Base-by-base conservation (phyloP, 2,113 vertebrate species). In the Tamias sibiricus region DNA sequence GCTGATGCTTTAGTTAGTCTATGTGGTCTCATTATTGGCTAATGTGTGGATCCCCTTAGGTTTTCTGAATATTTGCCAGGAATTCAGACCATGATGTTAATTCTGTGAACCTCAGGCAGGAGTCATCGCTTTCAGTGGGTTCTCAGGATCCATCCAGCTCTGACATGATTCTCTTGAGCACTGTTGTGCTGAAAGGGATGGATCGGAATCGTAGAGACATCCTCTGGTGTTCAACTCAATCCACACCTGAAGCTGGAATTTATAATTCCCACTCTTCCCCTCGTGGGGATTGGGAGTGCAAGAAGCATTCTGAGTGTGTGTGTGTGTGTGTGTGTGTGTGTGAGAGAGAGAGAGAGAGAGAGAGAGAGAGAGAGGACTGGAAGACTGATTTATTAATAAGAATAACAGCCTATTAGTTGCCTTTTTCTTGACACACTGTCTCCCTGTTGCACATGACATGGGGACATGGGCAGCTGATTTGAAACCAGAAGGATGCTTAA, bases 21-120 rank as follows among this genome's bases (percentile, higher is more conserved):
- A 71, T 74, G 87, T 84, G 81, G 88, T n/a, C 84, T 95, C 85
- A 74, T 80, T 93, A 95, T 84, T 0, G 0, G 68, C 54, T 88
- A 94, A 91, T 69, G 32, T 88, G 84, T 90, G 87, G 92, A 49
- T 88, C 95, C 68, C 88, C 81, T 93, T 85, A 82, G 94, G 72
- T 62, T 84, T 93, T 93, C 52, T 87, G 85, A 85, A 28, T 26
- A 90, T 97, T 91, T 95, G 76, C 93, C 90, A 90, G 72, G 93
- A 87, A 81, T 66, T 87, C 95, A 91, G 59, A 30, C 76, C 66
- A 47, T 20, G 26, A 1, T n/a, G 84, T 59, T 76, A 87, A 91
- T 91, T 59, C 57, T n/a, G 30, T 57, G 79, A 87, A 66, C 54
- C 71, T 24, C 30, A 8, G 57, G 37, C 32, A 74, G 90, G 6